These are phyloP conservation scores for Matsumurasca onukii DNA, from an alignment of 1,140 invertebrate genomes.

Conservation along the genomic window DNA sequence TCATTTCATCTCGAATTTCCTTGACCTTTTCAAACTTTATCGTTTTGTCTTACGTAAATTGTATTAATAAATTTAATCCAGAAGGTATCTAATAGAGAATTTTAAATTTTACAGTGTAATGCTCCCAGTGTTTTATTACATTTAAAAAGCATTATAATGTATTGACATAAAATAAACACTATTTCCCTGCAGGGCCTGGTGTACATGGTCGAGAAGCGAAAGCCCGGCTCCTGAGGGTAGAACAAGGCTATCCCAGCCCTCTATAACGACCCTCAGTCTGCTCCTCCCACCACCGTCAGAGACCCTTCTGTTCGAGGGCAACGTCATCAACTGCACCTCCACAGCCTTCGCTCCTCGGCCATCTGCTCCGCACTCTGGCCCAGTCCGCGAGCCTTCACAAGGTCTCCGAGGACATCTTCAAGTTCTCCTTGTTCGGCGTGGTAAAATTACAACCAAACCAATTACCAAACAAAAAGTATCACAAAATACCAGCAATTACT, in stretches of 20 bases:
- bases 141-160: no score
- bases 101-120: no score
- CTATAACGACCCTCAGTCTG: slow-evolving; percentile 59
- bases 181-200: slow-evolving; percentile 39
- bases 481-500: no score
- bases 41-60: no score
- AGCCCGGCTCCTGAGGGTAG: slow-evolving; percentile 36
- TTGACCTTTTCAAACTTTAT: no score
- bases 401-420: slow-evolving; percentile 59
- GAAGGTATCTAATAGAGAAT: no score
- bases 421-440: slow-evolving; percentile 67
- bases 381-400: slow-evolving; percentile 54
- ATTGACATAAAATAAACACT: no score
- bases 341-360: slow-evolving; percentile 66
- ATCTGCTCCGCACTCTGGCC: slow-evolving; percentile 64
- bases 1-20: no score
- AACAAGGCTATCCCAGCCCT: slow-evolving; percentile 48
- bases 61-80: no score
- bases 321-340: slow-evolving; percentile 66
- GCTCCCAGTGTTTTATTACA: no score
- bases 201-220: slow-evolving; percentile 34
- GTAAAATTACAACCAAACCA: no score
- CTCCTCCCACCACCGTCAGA: slow-evolving; percentile 62
- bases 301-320: slow-evolving; percentile 71
- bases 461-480: no score